phyloP scores from a whole-genome alignment of 2,888 invertebrate genomes.

The Nomada lathburiana region DNA sequence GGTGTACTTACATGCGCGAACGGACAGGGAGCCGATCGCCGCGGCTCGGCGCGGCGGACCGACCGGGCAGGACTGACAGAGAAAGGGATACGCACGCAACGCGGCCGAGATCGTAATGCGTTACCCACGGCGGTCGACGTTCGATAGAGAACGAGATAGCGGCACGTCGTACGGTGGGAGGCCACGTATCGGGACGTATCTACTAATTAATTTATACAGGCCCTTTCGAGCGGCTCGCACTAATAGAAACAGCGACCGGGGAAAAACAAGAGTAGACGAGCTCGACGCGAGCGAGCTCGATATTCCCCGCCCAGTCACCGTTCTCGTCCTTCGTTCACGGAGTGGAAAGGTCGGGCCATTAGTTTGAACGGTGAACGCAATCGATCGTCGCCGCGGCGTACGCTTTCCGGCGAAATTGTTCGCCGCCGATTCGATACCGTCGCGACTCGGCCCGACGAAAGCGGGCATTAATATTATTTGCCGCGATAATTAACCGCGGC shows the following conservation, averaged over 20 bases:
- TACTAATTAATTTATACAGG: constrained; percentile 75
- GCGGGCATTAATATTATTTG: constrained; percentile 80
- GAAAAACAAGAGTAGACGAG: constrained; percentile 22
- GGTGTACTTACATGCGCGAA: constrained; percentile 55
- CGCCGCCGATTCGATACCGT: neutral
- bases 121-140: constrained; percentile 69
- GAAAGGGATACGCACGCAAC: constrained; percentile 42
- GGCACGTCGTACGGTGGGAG: constrained; percentile 74
- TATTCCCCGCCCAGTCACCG: neutral
- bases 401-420: neutral
- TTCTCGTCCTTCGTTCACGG: too few species aligned
- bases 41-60: neutral
- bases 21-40: constrained; percentile 35
- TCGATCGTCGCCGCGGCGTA: too few species aligned
- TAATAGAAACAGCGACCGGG: constrained; percentile 68
- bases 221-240: constrained; percentile 67
- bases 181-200: constrained; percentile 72
- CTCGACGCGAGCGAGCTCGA: neutral
- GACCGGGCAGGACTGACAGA: constrained; percentile 4
- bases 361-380: too few species aligned
- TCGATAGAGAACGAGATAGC: constrained; percentile 74
- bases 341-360: too few species aligned
- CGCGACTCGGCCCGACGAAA: constrained; percentile 54
- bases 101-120: constrained; percentile 66
- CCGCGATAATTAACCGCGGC: constrained; percentile 79